Base-by-base conservation (phyloP, 2,797 vertebrate species). In the Babyrousa celebensis region DNA sequence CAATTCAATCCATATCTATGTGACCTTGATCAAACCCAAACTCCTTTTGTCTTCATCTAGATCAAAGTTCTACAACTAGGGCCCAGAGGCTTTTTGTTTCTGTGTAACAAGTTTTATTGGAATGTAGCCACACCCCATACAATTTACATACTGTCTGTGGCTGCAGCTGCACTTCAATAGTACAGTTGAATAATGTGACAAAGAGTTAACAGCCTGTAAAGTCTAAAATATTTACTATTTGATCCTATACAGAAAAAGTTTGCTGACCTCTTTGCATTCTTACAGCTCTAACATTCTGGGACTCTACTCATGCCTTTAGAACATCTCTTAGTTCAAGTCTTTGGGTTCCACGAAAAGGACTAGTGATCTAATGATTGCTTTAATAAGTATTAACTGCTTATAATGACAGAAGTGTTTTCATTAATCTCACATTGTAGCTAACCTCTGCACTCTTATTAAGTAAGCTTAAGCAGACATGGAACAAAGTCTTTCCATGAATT, bases 381-480 rank as follows among this genome's bases (percentile, higher is more conserved):
- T 70, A 92, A 43, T 78, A 63, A 58, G 18, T 74, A 74, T 43
- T 83, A 95, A 91, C 43, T 86, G 48, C 58, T 79, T 65, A 65
- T 40, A 32, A 36, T 6, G 7, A 85, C 6, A 29, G 25, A 88
- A 58, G 8, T 86, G 29, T 70, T 94, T 89, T 91, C 85, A 87
- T 96, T 80, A 68, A 86, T 74, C 74, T 75, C 78, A 70, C 78
- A 79, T 43, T 86, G n/a, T 91, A 70, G 62, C 58, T 60, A 92
- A 92, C 52, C 77, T 94, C 93, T 88, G 18, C 74, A 77, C 56
- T 89, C 16, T 87, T 95, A 80, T 56, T 91, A 95, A 93, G 25
- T 79, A 56, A 89, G 63, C 79, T 52, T 79, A 91, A 63, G 63
- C 20, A 86, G 86, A 91, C 72, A 80, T 25, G 43, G 52, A 78